Percentiles rank a stretch among this genome's conserved stretches.
These are phyloP conservation scores for Neodiprion virginianus DNA, from an alignment of 1,140 invertebrate genomes.

Conservation along the genomic window DNA sequence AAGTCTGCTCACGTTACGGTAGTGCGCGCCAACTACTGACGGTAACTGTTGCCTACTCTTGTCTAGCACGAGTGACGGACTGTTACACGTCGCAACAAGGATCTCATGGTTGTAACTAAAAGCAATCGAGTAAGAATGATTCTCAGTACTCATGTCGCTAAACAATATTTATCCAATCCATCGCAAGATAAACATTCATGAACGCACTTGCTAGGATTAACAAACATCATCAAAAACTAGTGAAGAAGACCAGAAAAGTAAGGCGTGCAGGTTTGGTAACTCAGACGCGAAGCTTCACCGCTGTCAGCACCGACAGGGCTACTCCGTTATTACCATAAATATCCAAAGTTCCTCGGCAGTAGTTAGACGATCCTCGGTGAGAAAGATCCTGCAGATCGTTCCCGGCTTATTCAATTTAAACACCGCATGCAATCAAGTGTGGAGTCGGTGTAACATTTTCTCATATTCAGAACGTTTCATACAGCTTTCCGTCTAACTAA, in stretches of 20 bases:
- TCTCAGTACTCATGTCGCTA: not conserved
- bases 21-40: not conserved
- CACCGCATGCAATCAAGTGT: not conserved
- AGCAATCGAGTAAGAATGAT: not conserved
- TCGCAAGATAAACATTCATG: not conserved
- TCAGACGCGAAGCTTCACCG: not conserved
- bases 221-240: not conserved
- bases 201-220: too few species aligned
- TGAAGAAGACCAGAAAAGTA: not conserved
- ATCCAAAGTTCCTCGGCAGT: slow-evolving; percentile 3
- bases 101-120: not conserved
- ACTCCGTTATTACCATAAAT: slow-evolving; percentile 16
- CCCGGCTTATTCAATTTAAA: not conserved
- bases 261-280: not conserved
- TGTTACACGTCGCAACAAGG: not conserved
- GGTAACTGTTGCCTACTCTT: not conserved
- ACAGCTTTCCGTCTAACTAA: too few species aligned
- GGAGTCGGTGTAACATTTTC: too few species aligned
- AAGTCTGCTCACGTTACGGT: not conserved
- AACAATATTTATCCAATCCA: not conserved
- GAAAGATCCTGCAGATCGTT: slow-evolving; percentile 10
- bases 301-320: not conserved
- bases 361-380: not conserved
- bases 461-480: too few species aligned
- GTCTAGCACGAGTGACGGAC: not conserved